Percentiles rank a stretch among this genome's conserved stretches.
phyloP scores from a whole-genome alignment of 2,888 invertebrate species.

The Oxystoma pomonae region DNA sequence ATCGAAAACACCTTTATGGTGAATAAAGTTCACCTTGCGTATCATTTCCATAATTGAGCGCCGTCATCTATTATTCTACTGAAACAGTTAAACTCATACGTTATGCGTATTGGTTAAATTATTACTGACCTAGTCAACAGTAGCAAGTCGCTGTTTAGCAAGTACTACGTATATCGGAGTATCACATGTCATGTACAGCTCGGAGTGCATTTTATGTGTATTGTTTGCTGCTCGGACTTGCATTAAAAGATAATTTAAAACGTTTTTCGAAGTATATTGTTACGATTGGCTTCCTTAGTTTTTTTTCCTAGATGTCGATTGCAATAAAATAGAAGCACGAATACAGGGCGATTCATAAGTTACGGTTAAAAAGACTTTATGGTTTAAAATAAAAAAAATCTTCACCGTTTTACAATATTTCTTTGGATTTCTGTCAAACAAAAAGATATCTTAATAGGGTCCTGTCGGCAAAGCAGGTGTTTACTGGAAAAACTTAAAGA shows the following conservation, averaged over 20 bases:
- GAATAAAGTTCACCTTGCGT: conserved; percentile 2
- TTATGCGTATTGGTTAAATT: conserved; percentile 5
- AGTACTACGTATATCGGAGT: not conserved
- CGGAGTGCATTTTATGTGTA: not conserved
- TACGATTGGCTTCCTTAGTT: not conserved
- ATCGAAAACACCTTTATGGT: not conserved
- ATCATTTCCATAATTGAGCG: not conserved
- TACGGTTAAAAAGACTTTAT: no score
- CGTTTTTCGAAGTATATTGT: not conserved
- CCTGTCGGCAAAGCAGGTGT: no score
- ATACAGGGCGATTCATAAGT: no score
- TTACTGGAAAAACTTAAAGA: no score
- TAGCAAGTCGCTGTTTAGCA: not conserved
- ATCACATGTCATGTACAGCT: not conserved
- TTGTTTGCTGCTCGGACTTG: not conserved
- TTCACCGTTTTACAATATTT: no score
- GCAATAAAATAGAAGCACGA: conserved; percentile 2
- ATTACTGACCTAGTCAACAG: conserved; percentile 17
- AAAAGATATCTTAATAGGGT: no score
- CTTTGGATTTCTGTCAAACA: no score
- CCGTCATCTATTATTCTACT: not conserved
- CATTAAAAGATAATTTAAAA: not conserved
- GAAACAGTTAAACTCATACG: not conserved
- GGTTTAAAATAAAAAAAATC: no score
- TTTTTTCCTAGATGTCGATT: not conserved